Evolutionary conservation across 2,797 vertebrate genomes (phyloP).

Genomic region (Catostomus latipinnis): DNA sequence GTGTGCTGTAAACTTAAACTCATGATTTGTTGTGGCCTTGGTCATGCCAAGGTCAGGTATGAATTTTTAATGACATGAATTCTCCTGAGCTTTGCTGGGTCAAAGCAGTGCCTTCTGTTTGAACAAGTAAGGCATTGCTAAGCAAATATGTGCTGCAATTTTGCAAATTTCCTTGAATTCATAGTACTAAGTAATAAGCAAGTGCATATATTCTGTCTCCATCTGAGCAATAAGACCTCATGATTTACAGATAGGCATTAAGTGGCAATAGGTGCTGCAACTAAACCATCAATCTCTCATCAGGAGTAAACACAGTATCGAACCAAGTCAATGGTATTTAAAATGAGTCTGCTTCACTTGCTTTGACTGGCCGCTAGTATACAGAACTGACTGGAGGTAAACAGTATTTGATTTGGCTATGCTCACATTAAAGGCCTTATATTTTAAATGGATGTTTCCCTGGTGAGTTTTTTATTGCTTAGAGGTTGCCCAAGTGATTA

Average conservation of each 20-base stretch:
- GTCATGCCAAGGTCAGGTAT: not conserved
- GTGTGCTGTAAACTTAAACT: not conserved
- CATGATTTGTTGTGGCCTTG: not conserved
- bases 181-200: conserved; percentile 29
- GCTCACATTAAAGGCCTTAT: conserved; percentile 21
- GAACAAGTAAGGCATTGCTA: no score
- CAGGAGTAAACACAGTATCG: conserved; percentile 60
- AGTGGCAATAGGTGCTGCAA: conserved; percentile 60
- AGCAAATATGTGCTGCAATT: no score
- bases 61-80: conserved; percentile 35
- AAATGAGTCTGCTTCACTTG: conserved; percentile 63
- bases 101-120: not conserved
- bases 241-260: conserved; percentile 53
- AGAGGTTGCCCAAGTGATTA: not conserved
- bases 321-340: conserved; percentile 65
- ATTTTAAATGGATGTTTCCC: not conserved
- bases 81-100: conserved; percentile 6
- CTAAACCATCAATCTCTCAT: conserved; percentile 59
- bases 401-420: conserved; percentile 38
- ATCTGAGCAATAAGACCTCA: conserved; percentile 46
- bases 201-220: conserved; percentile 33
- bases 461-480: not conserved
- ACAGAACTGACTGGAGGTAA: no score
- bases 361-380: conserved; percentile 62
- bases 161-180: conserved; percentile 25